These are phyloP conservation scores for Anastatus disparis DNA, from an alignment of 1,140 invertebrate genomes.

Conservation along the genomic window DNA sequence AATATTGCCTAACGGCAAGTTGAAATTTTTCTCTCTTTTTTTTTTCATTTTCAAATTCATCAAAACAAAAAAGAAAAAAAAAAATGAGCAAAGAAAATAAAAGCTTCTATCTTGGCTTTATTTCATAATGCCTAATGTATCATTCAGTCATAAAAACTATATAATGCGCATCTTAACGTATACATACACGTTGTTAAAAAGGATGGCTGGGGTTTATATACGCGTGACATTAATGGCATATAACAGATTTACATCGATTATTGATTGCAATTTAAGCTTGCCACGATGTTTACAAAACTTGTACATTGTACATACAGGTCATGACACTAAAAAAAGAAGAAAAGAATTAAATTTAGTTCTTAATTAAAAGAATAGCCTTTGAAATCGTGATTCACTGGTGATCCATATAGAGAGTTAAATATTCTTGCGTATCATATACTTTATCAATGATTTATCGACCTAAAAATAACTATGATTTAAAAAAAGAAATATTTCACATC, in stretches of 20 bases:
- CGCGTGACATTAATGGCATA: not conserved
- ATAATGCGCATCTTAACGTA: not conserved
- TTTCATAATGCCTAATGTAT: slow-evolving; percentile 6
- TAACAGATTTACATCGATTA: not conserved
- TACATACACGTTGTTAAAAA: not conserved
- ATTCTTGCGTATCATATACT: not conserved
- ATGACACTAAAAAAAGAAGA: not conserved
- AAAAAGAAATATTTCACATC: not conserved
- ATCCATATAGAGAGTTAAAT: not conserved
- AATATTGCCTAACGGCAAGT: not conserved
- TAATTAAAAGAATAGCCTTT: too few relatives aligned
- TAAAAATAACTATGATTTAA: slow-evolving; percentile 15
- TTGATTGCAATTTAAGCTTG: not conserved
- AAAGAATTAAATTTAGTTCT: too few relatives aligned
- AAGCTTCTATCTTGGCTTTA: not conserved
- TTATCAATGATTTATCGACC: not conserved
- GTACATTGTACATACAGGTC: not conserved
- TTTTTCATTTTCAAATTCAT: too few relatives aligned
- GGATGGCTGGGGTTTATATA: not conserved
- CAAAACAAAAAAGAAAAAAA: too few relatives aligned
- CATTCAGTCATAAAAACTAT: not conserved
- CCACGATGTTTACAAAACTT: not conserved
- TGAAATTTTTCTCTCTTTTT: too few relatives aligned
- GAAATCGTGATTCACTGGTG: not conserved
- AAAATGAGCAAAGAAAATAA: too few relatives aligned